phyloP scores from a whole-genome alignment of 2,797 vertebrate genomes.

The Protonibea diacanthus region DNA sequence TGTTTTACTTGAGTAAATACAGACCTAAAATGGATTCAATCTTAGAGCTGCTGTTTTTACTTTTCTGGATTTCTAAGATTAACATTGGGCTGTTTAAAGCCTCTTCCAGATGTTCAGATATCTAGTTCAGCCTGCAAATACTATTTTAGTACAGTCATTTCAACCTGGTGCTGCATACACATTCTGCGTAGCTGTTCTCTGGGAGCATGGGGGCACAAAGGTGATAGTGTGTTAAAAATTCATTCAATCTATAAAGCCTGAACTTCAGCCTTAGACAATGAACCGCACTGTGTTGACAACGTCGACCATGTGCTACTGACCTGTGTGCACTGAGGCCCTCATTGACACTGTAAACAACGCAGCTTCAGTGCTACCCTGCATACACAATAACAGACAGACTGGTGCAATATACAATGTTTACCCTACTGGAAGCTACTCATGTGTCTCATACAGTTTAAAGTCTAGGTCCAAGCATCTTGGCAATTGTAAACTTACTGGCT shows the following conservation, averaged over 20 bases:
- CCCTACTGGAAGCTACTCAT: not conserved
- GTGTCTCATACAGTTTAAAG: not conserved
- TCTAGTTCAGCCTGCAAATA: conserved; percentile 12
- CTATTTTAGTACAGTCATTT: conserved; percentile 10
- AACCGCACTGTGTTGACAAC: conserved; percentile 9
- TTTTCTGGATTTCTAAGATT: not conserved
- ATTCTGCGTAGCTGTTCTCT: conserved; percentile 23
- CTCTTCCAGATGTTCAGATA: not conserved
- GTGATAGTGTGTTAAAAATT: conserved; percentile 1
- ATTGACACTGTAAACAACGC: conserved; percentile 32
- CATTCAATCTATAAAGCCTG: not conserved
- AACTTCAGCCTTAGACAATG: conserved; percentile 13
- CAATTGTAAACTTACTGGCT: conserved; percentile 17
- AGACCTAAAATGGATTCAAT: not conserved
- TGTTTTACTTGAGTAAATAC: not conserved
- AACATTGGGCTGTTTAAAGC: not conserved
- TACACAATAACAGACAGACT: conserved; percentile 22
- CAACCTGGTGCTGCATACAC: not conserved
- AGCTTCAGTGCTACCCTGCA: conserved; percentile 51
- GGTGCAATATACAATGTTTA: conserved; percentile 8
- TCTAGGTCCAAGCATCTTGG: not conserved
- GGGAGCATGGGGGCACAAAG: conserved; percentile 26
- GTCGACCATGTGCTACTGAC: conserved; percentile 37
- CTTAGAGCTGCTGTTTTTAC: not conserved
- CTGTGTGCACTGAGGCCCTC: conserved; percentile 18